Conservation (phyloP, 1,140 invertebrate species). For the Yoshiicerus persimilis region DNA sequence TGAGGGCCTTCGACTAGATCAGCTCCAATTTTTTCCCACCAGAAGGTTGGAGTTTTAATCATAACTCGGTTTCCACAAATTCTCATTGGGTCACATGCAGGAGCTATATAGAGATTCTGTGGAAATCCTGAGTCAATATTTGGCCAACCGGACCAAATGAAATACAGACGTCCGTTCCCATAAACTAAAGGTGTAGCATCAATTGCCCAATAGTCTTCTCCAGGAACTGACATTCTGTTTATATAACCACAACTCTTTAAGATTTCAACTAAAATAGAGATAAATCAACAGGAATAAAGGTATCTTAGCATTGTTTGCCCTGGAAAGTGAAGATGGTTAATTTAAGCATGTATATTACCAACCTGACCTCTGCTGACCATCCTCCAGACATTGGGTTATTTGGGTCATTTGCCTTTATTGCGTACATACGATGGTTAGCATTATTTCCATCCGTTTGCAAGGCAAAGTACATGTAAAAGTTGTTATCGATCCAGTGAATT, state of each 20-base stretch:
- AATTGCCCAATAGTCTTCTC: slow-evolving; percentile 45
- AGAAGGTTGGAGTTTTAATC: not conserved
- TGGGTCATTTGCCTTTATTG: slow-evolving; percentile 20
- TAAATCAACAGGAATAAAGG: not conserved
- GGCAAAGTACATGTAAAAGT: slow-evolving; percentile 47
- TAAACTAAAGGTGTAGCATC: slow-evolving; percentile 41
- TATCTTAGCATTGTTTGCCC: not conserved
- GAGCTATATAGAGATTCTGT: slow-evolving; percentile 47
- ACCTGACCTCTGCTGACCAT: slow-evolving; percentile 27
- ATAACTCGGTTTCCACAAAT: slow-evolving; percentile 30
- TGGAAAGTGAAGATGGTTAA: not conserved
- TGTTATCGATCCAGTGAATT: slow-evolving; percentile 36
- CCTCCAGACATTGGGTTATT: slow-evolving; percentile 35
- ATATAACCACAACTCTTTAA: not conserved
- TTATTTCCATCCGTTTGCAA: slow-evolving; percentile 42
- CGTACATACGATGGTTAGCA: slow-evolving; percentile 47
- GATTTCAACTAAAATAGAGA: not conserved
- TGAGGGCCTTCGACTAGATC: slow-evolving; percentile 40
- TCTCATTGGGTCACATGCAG: slow-evolving; percentile 37
- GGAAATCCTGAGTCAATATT: slow-evolving; percentile 36
- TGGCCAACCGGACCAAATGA: slow-evolving; percentile 48
- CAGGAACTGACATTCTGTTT: slow-evolving; percentile 32
- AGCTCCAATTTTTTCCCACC: slow-evolving; percentile 35
- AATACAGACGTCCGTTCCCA: slow-evolving; percentile 40
- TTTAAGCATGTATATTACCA: not conserved